Base-by-base conservation (phyloP, 2,888 invertebrate species). In the Polydrusus tereticollis region DNA sequence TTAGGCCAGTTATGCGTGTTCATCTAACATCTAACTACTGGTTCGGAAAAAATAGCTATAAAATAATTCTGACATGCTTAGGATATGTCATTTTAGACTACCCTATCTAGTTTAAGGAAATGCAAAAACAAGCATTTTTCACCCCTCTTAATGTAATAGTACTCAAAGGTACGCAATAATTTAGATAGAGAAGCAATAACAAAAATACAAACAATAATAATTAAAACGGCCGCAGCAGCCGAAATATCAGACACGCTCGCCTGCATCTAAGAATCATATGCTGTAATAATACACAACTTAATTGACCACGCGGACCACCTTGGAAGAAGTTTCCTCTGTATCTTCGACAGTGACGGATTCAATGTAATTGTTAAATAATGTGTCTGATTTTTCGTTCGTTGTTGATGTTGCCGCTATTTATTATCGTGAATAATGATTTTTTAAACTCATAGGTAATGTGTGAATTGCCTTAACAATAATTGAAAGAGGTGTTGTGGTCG, bases 291-390 rank as follows among this genome's bases (percentile, higher is more conserved):
- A 80, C 79, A 77, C 79, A 78, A 79, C 82, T 82, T 83, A 83
- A 83, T 83, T 83, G 82, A 80, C 77, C 79, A 72, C 57, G 38
- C 69, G 80, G 83, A 83, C 83, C 83, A 83, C 83, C 83, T 77
- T 75, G 73, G 73, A 73, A 68, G 72, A 68, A 72, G 65, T 73
- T 70, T 63, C 67, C 60, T 63, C 67, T 57, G 57, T 59, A 43
- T 47, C 68, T 29, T 58, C 62, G 50, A 50, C 72, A 72, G 72
- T 62, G 64, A 67, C 72, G 72, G 72, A 67, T 58, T 47, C 36
- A 47, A 69, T 38, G 59, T 59, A 33, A 38, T 64, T 70, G 65
- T 69, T 57, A 57, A 57, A 50, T 23, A 63, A 60, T 29, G 18
- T 16, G n/a, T 64, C 64, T 62, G 23, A 62, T 43, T 63, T 47